Base-by-base conservation (phyloP, 2,888 invertebrate genomes). In the Philereme vetulata region DNA sequence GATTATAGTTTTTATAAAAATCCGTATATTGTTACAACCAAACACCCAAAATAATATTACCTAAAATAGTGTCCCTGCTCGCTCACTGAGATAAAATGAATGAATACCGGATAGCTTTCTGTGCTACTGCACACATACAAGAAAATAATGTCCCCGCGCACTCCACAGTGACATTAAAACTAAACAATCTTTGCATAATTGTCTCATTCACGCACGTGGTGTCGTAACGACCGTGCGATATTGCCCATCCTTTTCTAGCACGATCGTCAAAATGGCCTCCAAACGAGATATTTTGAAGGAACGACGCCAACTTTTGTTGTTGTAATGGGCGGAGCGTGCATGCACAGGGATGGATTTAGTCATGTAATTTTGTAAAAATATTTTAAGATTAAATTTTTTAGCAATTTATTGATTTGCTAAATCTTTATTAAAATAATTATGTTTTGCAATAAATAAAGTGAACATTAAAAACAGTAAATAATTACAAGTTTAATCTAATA, bases 231-330 rank as follows among this genome's bases (percentile, higher is more conserved):
- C 67, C 64, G 76, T 66, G 68, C 65, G 61, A 64, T 68, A 67
- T 78, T 68, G 72, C 80, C 85, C 82, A 74, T 92, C 91, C 85
- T 86, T 72, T 69, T 92, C 82, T 64, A 82, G 72, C 92, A 68
- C 85, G 82, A 81, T 90, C 91, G 87, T 92, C 91, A 92, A 92
- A 92, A 92, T 92, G 92, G 92, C 91, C 87, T 90, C 92, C 91
- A 90, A 91, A 92, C 91, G 90, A 90, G 91, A 90, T 91, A 86
- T 92, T 92, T 91, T 91, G 92, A 92, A 91, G 90, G 89, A 91
- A 90, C 90, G 83, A 86, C 82, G 84, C 88, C 88, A 88, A 91
- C 91, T 92, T 92, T 91, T 92, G 92, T 91, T 85, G 89, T 83
- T 85, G 88, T 91, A 90, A 92, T 92, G 91, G 92, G 91, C 91